A percentile compares a stretch with the other conserved stretches of the same genome.
These are phyloP conservation scores for Erebia palarica DNA, from an alignment of 2,888 invertebrate genomes.

Conservation along the genomic window DNA sequence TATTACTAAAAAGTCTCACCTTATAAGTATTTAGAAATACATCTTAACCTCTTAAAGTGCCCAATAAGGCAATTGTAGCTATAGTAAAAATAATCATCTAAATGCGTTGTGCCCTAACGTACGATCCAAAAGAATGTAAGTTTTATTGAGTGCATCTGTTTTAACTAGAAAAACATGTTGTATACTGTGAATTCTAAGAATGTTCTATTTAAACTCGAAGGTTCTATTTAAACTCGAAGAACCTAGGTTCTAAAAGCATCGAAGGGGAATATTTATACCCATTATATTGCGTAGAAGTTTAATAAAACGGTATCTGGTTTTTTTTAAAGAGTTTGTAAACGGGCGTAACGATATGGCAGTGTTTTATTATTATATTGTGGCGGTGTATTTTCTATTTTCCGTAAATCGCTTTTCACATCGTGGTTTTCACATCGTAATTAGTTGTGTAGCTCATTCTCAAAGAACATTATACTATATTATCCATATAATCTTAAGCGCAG, in stretches of 20 bases:
- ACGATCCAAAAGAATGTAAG: not conserved
- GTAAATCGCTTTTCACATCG: no score
- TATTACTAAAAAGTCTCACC: not conserved
- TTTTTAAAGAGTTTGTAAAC: no score
- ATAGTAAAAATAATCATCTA: not conserved
- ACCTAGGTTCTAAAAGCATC: not conserved
- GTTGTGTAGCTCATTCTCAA: no score
- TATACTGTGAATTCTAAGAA: not conserved
- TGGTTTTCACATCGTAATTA: no score
- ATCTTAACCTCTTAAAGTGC: not conserved
- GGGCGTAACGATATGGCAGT: no score
- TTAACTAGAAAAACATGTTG: not conserved
- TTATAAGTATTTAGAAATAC: not conserved
- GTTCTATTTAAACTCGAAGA: not conserved
- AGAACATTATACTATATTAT: no score
- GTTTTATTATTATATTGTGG: no score
- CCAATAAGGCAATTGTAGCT: not conserved
- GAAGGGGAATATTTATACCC: no score
- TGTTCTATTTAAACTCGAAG: not conserved
- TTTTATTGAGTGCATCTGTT: slow-evolving; percentile 3
- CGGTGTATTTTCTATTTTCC: no score
- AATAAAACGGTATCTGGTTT: no score
- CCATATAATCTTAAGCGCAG: no score
- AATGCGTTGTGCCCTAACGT: not conserved
- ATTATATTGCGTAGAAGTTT: no score